These are phyloP conservation scores for Scomber scombrus DNA, from an alignment of 2,113 vertebrate species.

Conservation along the genomic window DNA sequence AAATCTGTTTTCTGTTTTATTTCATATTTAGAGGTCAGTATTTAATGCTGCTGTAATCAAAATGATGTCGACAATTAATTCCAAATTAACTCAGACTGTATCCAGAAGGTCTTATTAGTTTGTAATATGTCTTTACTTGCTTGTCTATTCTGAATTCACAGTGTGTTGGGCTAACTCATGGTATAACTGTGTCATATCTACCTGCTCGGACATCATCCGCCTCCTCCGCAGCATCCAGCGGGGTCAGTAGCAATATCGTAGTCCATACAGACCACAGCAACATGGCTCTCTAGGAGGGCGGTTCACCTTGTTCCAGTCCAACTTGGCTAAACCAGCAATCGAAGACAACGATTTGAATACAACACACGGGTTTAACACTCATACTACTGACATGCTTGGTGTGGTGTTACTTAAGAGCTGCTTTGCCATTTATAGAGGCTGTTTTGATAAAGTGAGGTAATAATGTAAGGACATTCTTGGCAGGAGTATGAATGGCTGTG, in stretches of 20 bases:
- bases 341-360: neutral
- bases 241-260: slow-evolving; percentile 56
- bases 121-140: neutral
- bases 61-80: neutral
- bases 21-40: neutral
- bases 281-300: slow-evolving; percentile 53
- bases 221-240: slow-evolving; percentile 64
- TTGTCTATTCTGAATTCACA: neutral
- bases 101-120: neutral
- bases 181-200: slow-evolving; percentile 28
- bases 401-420: neutral
- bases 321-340: neutral
- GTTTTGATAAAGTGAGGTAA: too few relatives aligned
- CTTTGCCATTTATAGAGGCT: neutral
- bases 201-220: slow-evolving; percentile 80
- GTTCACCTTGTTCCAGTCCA: slow-evolving; percentile 14
- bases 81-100: neutral
- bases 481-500: neutral
- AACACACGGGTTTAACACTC: neutral
- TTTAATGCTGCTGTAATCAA: neutral
- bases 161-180: neutral
- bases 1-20: neutral
- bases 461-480: too few relatives aligned
- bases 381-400: neutral
- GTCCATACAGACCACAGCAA: slow-evolving; percentile 71